Percentiles rank a stretch among this genome's conserved stretches.
Evolutionary conservation across 2,113 vertebrate genomes (phyloP).

Genomic region (Muscicapa adusta): DNA sequence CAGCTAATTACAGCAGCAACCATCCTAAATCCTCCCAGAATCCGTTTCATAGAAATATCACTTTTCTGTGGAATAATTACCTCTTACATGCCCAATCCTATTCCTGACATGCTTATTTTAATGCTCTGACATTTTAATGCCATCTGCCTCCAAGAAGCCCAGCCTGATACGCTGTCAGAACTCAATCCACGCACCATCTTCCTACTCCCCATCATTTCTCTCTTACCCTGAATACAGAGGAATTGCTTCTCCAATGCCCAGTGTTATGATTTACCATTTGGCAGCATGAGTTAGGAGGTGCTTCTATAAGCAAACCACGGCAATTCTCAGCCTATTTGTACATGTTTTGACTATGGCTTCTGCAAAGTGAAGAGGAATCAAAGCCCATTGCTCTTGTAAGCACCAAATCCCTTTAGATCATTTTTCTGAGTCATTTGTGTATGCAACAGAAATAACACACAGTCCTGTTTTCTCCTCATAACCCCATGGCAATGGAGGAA

Average conservation of each 20-base stretch:
- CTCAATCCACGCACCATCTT: background rate
- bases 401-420: background rate
- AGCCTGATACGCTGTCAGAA: background rate
- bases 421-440: background rate
- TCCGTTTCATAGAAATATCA: slow-evolving; percentile 1
- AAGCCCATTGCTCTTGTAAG: background rate
- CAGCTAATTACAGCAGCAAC: slow-evolving; percentile 20
- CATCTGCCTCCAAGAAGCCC: background rate
- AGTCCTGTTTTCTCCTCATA: background rate
- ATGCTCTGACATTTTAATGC: slow-evolving; percentile 38
- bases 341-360: background rate
- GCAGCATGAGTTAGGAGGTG: background rate
- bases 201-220: slow-evolving; percentile 11
- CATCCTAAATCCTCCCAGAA: slow-evolving; percentile 27
- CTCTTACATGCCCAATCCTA: slow-evolving; percentile 29
- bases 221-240: background rate
- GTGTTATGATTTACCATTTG: background rate
- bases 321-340: background rate
- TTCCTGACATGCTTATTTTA: slow-evolving; percentile 33
- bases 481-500: background rate
- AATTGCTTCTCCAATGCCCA: background rate
- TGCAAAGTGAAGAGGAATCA: background rate
- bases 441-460: rapidly evolving
- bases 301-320: background rate
- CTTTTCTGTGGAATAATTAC: slow-evolving; percentile 14